phyloP scores from a whole-genome alignment of 2,888 invertebrate genomes.

The Ormyrus pomaceus region DNA sequence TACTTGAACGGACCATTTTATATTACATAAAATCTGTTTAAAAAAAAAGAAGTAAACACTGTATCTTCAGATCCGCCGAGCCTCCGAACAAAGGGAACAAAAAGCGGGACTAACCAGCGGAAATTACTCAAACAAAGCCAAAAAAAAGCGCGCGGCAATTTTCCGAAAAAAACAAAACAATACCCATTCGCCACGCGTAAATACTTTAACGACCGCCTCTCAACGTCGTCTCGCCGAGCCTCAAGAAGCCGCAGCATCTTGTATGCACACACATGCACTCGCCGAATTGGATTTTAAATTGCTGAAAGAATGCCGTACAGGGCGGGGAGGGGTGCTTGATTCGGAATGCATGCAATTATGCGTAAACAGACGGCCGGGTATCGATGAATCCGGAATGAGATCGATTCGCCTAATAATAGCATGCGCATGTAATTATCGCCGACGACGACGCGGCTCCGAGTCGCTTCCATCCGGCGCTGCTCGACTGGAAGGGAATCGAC shows the following conservation, averaged over 20 bases:
- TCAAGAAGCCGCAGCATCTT: background rate
- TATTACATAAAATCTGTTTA: no score
- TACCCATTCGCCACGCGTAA: background rate
- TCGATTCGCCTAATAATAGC: conserved; percentile 31
- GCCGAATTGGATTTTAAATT: conserved; percentile 37
- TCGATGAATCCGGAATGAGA: conserved; percentile 35
- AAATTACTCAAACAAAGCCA: background rate
- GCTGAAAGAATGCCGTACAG: background rate
- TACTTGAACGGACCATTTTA: no score
- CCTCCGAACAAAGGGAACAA: no score
- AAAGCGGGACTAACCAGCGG: no score
- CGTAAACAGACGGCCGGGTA: background rate
- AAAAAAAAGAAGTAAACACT: no score
- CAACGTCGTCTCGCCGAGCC: background rate
- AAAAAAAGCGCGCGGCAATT: background rate
- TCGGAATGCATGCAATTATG: conserved; percentile 22
- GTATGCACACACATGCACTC: background rate
- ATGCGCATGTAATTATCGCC: conserved; percentile 27
- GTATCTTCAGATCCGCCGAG: no score
- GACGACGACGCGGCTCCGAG: background rate
- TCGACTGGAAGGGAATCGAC: background rate
- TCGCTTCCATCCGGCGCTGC: background rate
- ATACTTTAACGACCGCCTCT: background rate
- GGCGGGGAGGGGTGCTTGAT: background rate
- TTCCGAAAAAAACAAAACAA: background rate